Base-by-base conservation (phyloP, 37 sponge, comb jelly and placozoan genomes). In the Agelas oroides region DNA sequence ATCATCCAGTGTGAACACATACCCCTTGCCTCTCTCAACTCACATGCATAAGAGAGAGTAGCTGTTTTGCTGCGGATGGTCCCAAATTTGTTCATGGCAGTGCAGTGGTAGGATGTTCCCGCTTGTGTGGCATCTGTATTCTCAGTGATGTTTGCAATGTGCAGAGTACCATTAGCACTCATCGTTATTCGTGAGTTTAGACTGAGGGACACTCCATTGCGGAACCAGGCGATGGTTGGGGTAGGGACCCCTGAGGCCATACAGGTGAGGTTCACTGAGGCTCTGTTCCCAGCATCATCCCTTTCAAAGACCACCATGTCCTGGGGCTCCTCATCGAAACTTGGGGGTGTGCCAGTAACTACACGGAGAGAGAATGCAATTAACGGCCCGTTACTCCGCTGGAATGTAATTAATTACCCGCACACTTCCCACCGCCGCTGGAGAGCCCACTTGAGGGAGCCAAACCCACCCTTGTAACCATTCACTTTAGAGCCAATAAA, bases 41-140 rank as follows among this genome's bases (percentile, higher is more conserved):
- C 64, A 88, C 89, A 61, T 69, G 89, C 65, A 65, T 65, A 70
- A 3, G 32, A 20, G 33, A 82, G 83, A 0, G 18, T 82, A 19
- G 62, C 78, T n/a, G 64, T 63, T 39, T 83, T 67, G 46, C 89
- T 88, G n/a, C 84, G 54, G 78, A 88, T 71, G 52, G 71, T 77
- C 1, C 90, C 90, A 59, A 91, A 39, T 18, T 56, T 62, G 57
- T 79, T 90, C 59, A 40, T 71, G 52, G 86, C 91, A 17, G 31
- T 18, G 74, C 91, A 91, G 77, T 80, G 66, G 54, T 85, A 91
- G 53, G 28, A 65, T 24, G 84, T 63, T 46, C 90, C 90, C 36
- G 17, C 65, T 28, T 19, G 5, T 62, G 53, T 76, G 35, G 86
- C 86, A 79, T 75, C 40, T 0, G 16, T 54, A 17, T 37, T 77